phyloP scores from a whole-genome alignment of 2,888 invertebrate species.

The Gnatocerus cornutus region DNA sequence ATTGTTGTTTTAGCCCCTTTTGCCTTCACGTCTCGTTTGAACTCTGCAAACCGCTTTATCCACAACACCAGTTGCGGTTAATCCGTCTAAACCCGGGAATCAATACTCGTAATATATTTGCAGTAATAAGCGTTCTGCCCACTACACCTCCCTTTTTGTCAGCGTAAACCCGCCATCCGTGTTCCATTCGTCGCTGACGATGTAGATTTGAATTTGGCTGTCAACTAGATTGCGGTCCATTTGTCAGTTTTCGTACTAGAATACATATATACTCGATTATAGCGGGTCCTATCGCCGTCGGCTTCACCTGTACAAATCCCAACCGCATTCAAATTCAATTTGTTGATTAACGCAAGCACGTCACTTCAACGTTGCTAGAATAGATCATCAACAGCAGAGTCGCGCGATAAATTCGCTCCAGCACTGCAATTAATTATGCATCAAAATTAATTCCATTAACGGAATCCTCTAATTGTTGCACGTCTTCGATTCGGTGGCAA shows the following conservation, averaged over 20 bases:
- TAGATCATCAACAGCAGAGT: constrained; percentile 62
- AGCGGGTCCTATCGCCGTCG: constrained; percentile 48
- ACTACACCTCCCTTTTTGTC: constrained; percentile 18
- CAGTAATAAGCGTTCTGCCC: constrained; percentile 1
- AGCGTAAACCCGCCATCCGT: constrained; percentile 10
- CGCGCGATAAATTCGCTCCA: constrained; percentile 54
- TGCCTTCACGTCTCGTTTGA: background rate
- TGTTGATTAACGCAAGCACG: constrained; percentile 64
- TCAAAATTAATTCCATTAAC: constrained; percentile 63
- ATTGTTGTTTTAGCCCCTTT: too few relatives aligned
- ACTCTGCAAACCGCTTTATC: background rate
- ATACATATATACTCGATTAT: constrained; percentile 54
- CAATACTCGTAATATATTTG: constrained; percentile 4
- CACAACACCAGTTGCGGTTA: constrained; percentile 2
- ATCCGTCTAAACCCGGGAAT: constrained; percentile 4
- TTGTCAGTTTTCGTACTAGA: constrained; percentile 52
- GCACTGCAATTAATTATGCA: constrained; percentile 60
- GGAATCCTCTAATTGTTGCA: constrained; percentile 58
- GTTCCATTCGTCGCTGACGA: constrained; percentile 37
- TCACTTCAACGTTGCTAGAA: constrained; percentile 61
- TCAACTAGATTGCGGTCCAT: constrained; percentile 54
- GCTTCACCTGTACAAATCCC: constrained; percentile 59
- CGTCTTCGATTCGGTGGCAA: constrained; percentile 52
- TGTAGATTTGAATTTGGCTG: constrained; percentile 52
- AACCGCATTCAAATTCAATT: constrained; percentile 62